Conservation (phyloP, 1,140 invertebrate genomes). For the Tetragnatha versicolor region DNA sequence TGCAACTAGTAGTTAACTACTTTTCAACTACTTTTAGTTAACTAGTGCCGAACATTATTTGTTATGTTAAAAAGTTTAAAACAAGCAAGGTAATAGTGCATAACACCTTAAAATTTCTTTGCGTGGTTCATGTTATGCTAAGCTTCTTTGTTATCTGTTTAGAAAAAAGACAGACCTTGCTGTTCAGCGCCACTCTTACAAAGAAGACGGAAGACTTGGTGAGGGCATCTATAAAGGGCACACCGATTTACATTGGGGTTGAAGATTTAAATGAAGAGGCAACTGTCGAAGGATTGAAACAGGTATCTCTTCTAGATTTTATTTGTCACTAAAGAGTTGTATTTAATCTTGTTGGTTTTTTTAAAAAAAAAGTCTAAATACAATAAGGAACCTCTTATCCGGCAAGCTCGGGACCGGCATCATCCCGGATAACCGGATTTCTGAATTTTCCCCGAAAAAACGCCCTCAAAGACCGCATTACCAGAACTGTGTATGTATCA, state of each 20-base stretch:
- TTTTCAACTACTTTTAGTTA: too few relatives aligned
- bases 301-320: constrained; percentile 69
- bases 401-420: too few relatives aligned
- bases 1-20: too few relatives aligned
- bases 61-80: too few relatives aligned
- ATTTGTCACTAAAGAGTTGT: neutral
- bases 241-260: constrained; percentile 94
- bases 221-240: constrained; percentile 89
- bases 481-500: too few relatives aligned
- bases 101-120: neutral
- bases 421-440: too few relatives aligned
- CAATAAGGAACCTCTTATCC: too few relatives aligned
- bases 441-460: too few relatives aligned
- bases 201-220: constrained; percentile 91
- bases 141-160: constrained; percentile 54
- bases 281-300: constrained; percentile 90
- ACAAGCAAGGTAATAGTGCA: too few relatives aligned
- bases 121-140: neutral
- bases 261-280: constrained; percentile 82
- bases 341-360: neutral
- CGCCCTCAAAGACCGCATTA: too few relatives aligned
- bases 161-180: constrained; percentile 96
- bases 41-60: too few relatives aligned
- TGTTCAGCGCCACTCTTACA: constrained; percentile 98
- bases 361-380: too few relatives aligned